A percentile compares a stretch with the other conserved stretches of the same genome.
Conservation (phyloP, 2,113 vertebrate genomes). For the Prionailurus bengalensis region DNA sequence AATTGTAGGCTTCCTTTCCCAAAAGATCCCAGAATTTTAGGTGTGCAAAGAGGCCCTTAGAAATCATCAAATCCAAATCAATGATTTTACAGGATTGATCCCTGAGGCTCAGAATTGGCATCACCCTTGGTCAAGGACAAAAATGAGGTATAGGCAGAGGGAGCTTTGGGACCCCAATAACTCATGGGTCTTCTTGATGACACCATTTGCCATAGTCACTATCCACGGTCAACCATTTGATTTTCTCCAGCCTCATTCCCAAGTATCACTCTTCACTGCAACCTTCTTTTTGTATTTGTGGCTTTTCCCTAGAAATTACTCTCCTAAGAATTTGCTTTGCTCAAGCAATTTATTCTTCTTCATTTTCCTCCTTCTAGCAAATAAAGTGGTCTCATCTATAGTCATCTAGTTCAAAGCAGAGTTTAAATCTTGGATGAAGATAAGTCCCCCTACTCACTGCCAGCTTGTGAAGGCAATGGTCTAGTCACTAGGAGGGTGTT, state of each 20-base stretch:
- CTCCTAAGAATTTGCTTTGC: background rate
- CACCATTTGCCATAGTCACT: background rate
- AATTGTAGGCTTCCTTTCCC: background rate
- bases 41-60: background rate
- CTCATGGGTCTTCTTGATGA: background rate
- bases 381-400: background rate
- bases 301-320: background rate
- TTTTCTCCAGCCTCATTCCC: background rate
- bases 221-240: background rate
- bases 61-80: background rate
- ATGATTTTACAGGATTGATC: background rate
- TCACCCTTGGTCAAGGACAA: background rate
- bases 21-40: background rate
- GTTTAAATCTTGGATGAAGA: background rate
- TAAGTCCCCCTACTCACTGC: background rate
- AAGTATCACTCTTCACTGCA: background rate
- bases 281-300: background rate
- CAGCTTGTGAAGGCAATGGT: background rate
- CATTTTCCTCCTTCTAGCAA: background rate
- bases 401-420: background rate
- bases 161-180: background rate
- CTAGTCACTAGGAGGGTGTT: background rate
- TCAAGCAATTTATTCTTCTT: background rate
- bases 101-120: background rate
- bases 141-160: background rate